A percentile compares a stretch with the other conserved stretches of the same genome.
Evolutionary conservation across 2,888 invertebrate species (phyloP).

Genomic region (Hirtodrosophila alboralis): DNA sequence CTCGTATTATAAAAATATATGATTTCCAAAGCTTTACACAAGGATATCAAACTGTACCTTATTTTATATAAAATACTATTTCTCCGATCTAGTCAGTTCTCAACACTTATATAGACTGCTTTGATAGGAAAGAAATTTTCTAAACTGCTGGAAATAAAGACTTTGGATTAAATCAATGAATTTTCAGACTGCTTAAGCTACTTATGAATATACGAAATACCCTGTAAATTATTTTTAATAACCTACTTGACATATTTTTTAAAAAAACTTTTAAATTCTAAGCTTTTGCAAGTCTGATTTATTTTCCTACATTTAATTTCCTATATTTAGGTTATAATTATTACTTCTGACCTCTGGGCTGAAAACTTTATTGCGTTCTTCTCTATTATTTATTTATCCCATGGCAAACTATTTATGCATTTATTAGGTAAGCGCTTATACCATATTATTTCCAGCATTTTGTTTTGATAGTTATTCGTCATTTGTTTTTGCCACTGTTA

Average conservation of each 20-base stretch:
- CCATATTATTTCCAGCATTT: conserved; percentile 11
- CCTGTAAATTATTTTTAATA: too few relatives aligned
- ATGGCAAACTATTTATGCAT: conserved; percentile 32
- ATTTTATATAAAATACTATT: too few relatives aligned
- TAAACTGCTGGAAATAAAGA: too few relatives aligned
- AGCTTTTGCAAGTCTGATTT: neutral
- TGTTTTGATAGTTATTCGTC: conserved; percentile 19
- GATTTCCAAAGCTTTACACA: too few relatives aligned
- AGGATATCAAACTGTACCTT: too few relatives aligned
- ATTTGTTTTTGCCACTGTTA: conserved; percentile 32
- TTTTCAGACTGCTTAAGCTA: neutral
- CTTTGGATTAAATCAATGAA: too few relatives aligned
- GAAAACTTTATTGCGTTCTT: neutral
- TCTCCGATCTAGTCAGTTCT: too few relatives aligned
- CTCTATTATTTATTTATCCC: conserved; percentile 24
- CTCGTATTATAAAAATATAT: too few relatives aligned
- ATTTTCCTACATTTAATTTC: neutral
- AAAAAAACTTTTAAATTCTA: conserved; percentile 9
- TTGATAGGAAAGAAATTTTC: too few relatives aligned
- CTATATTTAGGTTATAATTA: conserved; percentile 13
- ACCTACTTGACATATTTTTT: neutral
- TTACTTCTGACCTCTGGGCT: neutral
- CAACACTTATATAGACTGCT: too few relatives aligned
- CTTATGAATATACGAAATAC: neutral
- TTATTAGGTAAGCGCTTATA: conserved; percentile 9